phyloP scores from a whole-genome alignment of 2,888 invertebrate genomes.

The Trachelus tabidus region DNA sequence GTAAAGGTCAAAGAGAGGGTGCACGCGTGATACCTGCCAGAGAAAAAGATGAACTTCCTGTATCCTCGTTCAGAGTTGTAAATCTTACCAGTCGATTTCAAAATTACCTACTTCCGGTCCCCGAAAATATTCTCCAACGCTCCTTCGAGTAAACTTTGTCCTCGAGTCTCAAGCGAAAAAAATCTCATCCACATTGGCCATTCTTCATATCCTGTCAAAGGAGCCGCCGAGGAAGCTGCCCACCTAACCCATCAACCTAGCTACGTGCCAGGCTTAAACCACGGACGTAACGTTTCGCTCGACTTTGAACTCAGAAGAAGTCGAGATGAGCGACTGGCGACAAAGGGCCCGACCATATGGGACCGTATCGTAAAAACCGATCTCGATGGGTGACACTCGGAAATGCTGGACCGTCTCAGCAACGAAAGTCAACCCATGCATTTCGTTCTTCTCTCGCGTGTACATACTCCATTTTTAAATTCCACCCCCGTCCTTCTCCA shows the following conservation, averaged over 20 bases:
- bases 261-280: constrained; percentile 39
- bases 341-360: constrained; percentile 36
- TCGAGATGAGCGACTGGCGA: constrained; percentile 14
- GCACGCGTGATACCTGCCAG: not conserved
- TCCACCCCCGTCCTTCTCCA: not conserved
- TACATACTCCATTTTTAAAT: not conserved
- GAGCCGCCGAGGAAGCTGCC: constrained; percentile 18
- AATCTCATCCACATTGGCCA: not conserved
- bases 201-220: constrained; percentile 17
- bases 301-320: constrained; percentile 21
- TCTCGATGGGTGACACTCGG: constrained; percentile 51
- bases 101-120: not conserved
- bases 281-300: constrained; percentile 28
- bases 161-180: not conserved
- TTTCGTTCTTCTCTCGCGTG: not conserved
- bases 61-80: not conserved
- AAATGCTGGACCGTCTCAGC: constrained; percentile 5
- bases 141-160: not conserved
- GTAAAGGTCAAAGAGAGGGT: not conserved
- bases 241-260: constrained; percentile 30
- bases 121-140: not conserved
- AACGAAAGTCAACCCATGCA: not conserved
- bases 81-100: not conserved
- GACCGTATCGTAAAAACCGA: constrained; percentile 47
- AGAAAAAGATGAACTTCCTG: not conserved